Base-by-base conservation (phyloP, 2,797 vertebrate genomes). In the Aulostomus chinensis region DNA sequence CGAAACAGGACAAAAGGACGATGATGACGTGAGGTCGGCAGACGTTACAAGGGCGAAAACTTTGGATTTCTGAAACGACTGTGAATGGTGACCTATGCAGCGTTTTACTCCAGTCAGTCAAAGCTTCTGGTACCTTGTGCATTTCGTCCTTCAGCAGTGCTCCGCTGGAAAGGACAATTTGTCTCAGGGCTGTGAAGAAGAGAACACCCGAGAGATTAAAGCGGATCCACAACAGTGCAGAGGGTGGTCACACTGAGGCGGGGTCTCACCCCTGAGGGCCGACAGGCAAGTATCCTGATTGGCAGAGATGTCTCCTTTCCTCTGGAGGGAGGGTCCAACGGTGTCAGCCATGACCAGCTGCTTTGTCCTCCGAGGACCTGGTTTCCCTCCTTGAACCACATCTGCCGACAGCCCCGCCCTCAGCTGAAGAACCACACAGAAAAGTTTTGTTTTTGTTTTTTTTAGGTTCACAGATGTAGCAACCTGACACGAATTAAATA, bases 101-200 rank as follows among this genome's bases (percentile, higher is more conserved):
- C n/a, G n/a, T n/a, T n/a, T n/a, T n/a, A n/a, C n/a, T n/a, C n/a
- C n/a, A n/a, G n/a, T n/a, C n/a, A n/a, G n/a, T n/a, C n/a, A n/a
- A n/a, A n/a, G n/a, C n/a, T n/a, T n/a, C n/a, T n/a, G n/a, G n/a
- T 78, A 97, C 95, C 92, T 93, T 93, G 75, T 97, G 95, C 11
- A 91, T 76, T 9, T 94, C 93, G 8, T 94, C 94, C 73, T 94
- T 94, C 31, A 97, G 77, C 11, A 95, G 82, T 3, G 91, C 92
- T 0, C 95, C 94, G 5, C 91, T 91, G 38, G 85, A 88, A 51
- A 95, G 78, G 12, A 96, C 52, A 37, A 93, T 84, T 3, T 87
- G 85, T 50, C 91, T 91, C 26, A 95, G 81, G 0, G 86, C 94
- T 97, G 76, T 2, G 39, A 49, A 29, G 9, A 55, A 57, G 11